phyloP scores from a whole-genome alignment of 1,140 invertebrate genomes.

The Heterodera carotae region DNA sequence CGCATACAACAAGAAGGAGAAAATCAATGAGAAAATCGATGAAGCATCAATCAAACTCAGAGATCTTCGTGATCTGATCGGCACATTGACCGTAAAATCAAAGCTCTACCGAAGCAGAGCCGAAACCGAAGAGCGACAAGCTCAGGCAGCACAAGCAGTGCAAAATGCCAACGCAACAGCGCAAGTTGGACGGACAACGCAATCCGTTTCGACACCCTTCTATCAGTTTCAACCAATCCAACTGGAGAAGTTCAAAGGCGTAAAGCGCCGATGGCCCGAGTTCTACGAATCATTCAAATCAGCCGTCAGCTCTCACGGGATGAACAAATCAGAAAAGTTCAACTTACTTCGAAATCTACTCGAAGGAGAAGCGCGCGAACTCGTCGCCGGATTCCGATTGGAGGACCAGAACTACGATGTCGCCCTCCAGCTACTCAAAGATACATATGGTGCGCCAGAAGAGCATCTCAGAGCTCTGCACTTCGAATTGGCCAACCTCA shows the following conservation, averaged over 20 bases:
- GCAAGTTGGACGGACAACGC: neutral
- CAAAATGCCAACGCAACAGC: too few species aligned
- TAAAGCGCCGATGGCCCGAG: neutral
- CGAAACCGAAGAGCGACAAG: constrained; percentile 4
- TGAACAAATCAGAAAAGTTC: neutral
- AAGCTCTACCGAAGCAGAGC: neutral
- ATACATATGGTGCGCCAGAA: too few species aligned
- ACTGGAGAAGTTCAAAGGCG: too few species aligned
- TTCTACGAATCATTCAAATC: too few species aligned
- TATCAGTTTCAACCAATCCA: neutral
- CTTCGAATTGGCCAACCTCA: neutral
- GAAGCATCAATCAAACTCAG: too few species aligned
- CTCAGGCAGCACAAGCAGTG: neutral
- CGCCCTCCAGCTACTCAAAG: too few species aligned
- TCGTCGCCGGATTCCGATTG: too few species aligned
- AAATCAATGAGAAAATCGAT: neutral
- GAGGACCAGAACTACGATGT: too few species aligned
- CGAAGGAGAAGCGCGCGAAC: too few species aligned
- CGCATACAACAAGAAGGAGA: neutral
- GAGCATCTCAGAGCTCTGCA: neutral
- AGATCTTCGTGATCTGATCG: neutral
- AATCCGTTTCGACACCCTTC: neutral
- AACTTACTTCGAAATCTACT: too few species aligned
- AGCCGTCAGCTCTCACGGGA: neutral
- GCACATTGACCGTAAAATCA: neutral